Evolutionary conservation across 2,113 vertebrate species (phyloP).

Genomic region (Corynorhinus townsendii): DNA sequence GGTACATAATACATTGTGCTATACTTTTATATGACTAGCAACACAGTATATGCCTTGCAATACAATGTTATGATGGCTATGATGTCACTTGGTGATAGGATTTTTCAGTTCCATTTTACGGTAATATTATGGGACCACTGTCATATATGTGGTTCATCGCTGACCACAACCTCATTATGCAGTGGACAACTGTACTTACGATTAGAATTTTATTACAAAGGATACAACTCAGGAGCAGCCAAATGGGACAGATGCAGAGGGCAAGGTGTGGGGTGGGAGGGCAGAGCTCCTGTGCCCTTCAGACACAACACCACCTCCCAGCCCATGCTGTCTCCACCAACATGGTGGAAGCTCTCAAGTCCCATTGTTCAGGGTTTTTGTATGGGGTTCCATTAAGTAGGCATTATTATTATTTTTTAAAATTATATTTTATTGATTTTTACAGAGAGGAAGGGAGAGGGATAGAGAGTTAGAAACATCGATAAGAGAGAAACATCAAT

Average conservation of each 20-base stretch:
- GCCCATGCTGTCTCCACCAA: accelerated
- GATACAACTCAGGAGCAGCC: neutral
- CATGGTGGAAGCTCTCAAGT: neutral
- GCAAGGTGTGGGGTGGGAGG: neutral
- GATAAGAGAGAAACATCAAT: too few relatives aligned
- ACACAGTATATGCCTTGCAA: too few relatives aligned
- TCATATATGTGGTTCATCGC: too few relatives aligned
- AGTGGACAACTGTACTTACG: neutral
- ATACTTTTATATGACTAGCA: too few relatives aligned
- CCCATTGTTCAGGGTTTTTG: neutral
- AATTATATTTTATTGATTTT: too few relatives aligned
- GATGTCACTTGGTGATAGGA: neutral
- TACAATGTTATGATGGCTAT: neutral
- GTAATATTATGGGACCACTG: neutral
- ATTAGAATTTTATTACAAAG: neutral
- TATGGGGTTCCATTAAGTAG: neutral
- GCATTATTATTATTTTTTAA: too few relatives aligned
- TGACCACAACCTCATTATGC: neutral
- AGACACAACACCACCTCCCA: neutral
- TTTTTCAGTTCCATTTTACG: neutral
- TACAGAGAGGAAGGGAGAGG: too few relatives aligned
- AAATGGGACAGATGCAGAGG: neutral
- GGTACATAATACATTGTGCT: too few relatives aligned
- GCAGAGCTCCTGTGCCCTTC: accelerated
- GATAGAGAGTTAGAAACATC: too few relatives aligned